Conservation (phyloP, 2,888 invertebrate species). For the Melitaea athalia region DNA sequence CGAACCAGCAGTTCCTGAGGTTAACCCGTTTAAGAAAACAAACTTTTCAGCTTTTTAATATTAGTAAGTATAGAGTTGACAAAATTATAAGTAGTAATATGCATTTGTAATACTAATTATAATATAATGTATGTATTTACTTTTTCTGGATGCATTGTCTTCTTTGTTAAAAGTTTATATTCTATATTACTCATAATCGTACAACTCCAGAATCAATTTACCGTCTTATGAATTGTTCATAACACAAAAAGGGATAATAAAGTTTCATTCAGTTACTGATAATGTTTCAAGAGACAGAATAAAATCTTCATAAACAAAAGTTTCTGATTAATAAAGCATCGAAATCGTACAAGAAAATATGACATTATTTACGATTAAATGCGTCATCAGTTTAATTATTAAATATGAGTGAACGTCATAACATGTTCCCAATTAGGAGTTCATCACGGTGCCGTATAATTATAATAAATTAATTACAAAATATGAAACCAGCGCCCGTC, state of each 20-base stretch:
- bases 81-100: no score
- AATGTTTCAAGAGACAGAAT: constrained; percentile 43
- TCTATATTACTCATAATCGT: constrained; percentile 25
- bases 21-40: no score
- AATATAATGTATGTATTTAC: neutral
- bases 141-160: neutral
- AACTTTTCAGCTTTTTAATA: no score
- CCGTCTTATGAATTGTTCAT: constrained; percentile 21
- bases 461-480: constrained; percentile 67
- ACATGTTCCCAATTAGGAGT: constrained; percentile 59
- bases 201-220: constrained; percentile 29
- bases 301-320: constrained; percentile 49
- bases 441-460: constrained; percentile 43
- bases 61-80: no score
- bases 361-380: constrained; percentile 60
- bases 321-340: constrained; percentile 52
- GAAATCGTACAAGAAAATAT: constrained; percentile 58
- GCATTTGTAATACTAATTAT: no score
- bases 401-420: constrained; percentile 56
- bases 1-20: no score
- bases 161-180: neutral
- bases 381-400: constrained; percentile 54
- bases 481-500: constrained; percentile 18
- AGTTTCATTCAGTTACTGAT: constrained; percentile 36
- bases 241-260: constrained; percentile 16